These are phyloP conservation scores for Distichodus sexfasciatus DNA, from an alignment of 2,797 vertebrate genomes.

Conservation along the genomic window DNA sequence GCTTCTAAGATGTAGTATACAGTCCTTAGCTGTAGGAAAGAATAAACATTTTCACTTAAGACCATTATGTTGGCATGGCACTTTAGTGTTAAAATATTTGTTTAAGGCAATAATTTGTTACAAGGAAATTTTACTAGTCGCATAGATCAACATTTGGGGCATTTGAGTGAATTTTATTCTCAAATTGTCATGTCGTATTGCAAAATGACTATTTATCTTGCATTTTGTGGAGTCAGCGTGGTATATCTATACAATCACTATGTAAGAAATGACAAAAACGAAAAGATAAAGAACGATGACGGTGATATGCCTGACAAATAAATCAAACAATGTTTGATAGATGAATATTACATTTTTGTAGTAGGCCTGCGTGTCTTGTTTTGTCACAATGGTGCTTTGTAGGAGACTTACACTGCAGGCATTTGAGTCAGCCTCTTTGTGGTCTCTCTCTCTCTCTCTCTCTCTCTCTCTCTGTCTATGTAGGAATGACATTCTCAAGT, in stretches of 20 bases:
- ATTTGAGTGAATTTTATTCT: constrained; percentile 13
- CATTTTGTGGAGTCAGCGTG: too few relatives aligned
- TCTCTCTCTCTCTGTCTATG: constrained; percentile 54
- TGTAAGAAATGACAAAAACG: neutral
- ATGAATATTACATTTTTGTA: constrained; percentile 18
- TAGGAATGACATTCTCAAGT: constrained; percentile 78
- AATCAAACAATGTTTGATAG: neutral
- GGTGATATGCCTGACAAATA: constrained; percentile 4
- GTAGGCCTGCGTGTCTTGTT: constrained; percentile 41
- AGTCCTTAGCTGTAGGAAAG: constrained; percentile 5
- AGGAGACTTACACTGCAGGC: constrained; percentile 53
- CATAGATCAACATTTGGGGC: neutral
- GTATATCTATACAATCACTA: neutral
- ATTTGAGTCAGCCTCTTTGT: constrained; percentile 29
- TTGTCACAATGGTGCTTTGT: constrained; percentile 66
- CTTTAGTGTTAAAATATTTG: constrained; percentile 19
- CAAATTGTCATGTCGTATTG: neutral
- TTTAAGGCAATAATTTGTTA: constrained; percentile 21
- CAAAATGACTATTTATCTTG: neutral
- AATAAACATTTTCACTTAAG: neutral
- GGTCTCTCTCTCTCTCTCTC: constrained; percentile 46
- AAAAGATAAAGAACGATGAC: neutral
- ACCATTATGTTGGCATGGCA: constrained; percentile 11
- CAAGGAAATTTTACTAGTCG: too few relatives aligned
- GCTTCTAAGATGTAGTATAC: neutral